phyloP scores from a whole-genome alignment of 2,888 invertebrate species.

The Caenorhabditis becei region DNA sequence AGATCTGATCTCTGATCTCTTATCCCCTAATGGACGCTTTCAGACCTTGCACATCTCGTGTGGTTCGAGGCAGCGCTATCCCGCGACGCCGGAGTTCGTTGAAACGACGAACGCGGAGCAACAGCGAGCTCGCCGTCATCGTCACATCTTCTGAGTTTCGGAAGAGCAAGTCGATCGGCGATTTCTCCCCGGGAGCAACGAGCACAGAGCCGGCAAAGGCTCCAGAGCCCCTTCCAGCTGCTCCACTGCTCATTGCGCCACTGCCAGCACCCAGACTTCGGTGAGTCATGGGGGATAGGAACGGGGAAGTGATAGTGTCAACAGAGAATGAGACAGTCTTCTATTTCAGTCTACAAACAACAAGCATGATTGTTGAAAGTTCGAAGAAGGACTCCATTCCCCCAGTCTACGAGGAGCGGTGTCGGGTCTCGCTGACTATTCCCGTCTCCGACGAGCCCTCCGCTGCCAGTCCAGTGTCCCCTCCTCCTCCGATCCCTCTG shows the following conservation, averaged over 20 bases:
- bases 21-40: background rate
- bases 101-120: constrained; percentile 64
- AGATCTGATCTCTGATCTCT: constrained; percentile 10
- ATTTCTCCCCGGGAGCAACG: constrained; percentile 36
- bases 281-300: constrained; percentile 7
- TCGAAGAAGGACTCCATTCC: constrained; percentile 35
- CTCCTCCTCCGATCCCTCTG: constrained; percentile 56
- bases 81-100: constrained; percentile 58
- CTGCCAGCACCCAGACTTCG: constrained; percentile 43
- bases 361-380: constrained; percentile 57
- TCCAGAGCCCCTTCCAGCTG: background rate
- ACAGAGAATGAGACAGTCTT: constrained; percentile 34
- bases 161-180: constrained; percentile 62
- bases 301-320: constrained; percentile 7
- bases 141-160: constrained; percentile 61
- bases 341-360: constrained; percentile 57
- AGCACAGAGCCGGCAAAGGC: background rate
- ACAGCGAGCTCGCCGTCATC: constrained; percentile 48
- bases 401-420: constrained; percentile 53
- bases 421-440: constrained; percentile 54
- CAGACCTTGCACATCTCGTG: constrained; percentile 26
- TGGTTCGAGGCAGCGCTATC: constrained; percentile 39
- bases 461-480: constrained; percentile 19
- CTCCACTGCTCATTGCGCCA: constrained; percentile 13
- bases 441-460: constrained; percentile 1